These are phyloP conservation scores for Salmo trutta DNA, from an alignment of 2,797 vertebrate genomes.

Conservation along the genomic window DNA sequence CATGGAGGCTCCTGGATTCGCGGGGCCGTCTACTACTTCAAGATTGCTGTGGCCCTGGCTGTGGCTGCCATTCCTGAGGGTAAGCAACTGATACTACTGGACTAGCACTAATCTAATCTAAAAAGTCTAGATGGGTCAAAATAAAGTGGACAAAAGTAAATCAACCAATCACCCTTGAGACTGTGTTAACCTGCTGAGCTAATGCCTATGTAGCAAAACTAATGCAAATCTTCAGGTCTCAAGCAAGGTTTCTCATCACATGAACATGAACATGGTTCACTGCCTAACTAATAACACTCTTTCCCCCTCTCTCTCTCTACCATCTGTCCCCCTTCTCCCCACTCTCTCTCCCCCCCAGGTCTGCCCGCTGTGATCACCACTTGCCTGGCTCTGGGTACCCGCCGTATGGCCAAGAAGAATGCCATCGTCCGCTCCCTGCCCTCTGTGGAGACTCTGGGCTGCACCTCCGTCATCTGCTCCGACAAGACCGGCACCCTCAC, in stretches of 20 bases:
- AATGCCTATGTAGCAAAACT: background rate
- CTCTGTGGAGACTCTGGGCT: slow-evolving; percentile 91
- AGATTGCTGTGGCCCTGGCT: slow-evolving; percentile 91
- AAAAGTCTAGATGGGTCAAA: too few relatives aligned
- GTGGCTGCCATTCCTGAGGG: slow-evolving; percentile 93
- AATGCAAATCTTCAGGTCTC: background rate
- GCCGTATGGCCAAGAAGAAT: slow-evolving; percentile 94
- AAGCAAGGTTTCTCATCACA: background rate
- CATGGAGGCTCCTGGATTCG: slow-evolving; percentile 94
- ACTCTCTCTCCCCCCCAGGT: slow-evolving; percentile 67
- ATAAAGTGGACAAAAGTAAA: too few relatives aligned
- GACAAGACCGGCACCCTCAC: slow-evolving; percentile 87
- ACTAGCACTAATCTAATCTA: background rate
- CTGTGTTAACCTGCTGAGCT: too few relatives aligned
- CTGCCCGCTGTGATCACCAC: slow-evolving; percentile 93
- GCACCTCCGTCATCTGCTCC: slow-evolving; percentile 89
- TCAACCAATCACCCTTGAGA: too few relatives aligned
- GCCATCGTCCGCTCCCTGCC: slow-evolving; percentile 90
- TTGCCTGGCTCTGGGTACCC: slow-evolving; percentile 90
- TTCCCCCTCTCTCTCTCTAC: slow-evolving; percentile 54
- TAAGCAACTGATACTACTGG: slow-evolving; percentile 46
- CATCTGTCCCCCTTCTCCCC: slow-evolving; percentile 52
- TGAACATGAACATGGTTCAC: background rate
- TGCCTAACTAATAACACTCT: slow-evolving; percentile 29
- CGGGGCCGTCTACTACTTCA: slow-evolving; percentile 92